Evolutionary conservation across 2,113 vertebrate genomes (phyloP), one percentile per base, ranked within the genome.

Genomic region (Varanus komodoensis): DNA sequence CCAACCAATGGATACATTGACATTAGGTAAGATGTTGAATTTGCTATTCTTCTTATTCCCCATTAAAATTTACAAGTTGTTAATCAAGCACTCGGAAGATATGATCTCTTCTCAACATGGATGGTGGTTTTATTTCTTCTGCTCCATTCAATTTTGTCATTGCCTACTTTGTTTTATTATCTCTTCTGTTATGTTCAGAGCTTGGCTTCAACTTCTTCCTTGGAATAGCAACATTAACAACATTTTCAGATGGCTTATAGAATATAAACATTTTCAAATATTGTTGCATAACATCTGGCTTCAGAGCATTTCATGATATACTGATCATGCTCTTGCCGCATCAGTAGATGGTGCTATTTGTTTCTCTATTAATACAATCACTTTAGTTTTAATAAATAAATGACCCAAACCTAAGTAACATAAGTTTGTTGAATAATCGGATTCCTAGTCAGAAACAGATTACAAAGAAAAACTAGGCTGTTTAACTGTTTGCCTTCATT

Each of bases 291-390:
- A 89, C 44, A 52, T 81, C 79, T 80, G 83, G 12, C 83, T 79
- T 81, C 78, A 71, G 11, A 81, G 64, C 23, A 4, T 48, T 69
- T 85, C 75, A 80, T 85, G 48, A 38, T 54, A 38, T 73, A 50
- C 44, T 74, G 69, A 74, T 83, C n/a, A 82, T 88, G 17, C 77
- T 82, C 71, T 69, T 83, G 44, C 38, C 85, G 75, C 52, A 89
- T 89, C 87, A 73, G 74, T 89, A 86, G 87, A 85, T 88, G 90
- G 90, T 61, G 87, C 86, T 91, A 79, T 87, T 85, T 88, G 90
- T 91, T 86, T 90, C 84, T 34, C 73, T 89, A 64, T 91, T 91
- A 81, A 81, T 52, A 61, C 29, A 81, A 75, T 29, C 23, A 38
- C 21, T 52, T 21, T 64, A 50, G 12, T 80, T 77, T 88, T 74